Evolutionary conservation across 2,113 vertebrate genomes (phyloP).

Genomic region (Orycteropus afer): DNA sequence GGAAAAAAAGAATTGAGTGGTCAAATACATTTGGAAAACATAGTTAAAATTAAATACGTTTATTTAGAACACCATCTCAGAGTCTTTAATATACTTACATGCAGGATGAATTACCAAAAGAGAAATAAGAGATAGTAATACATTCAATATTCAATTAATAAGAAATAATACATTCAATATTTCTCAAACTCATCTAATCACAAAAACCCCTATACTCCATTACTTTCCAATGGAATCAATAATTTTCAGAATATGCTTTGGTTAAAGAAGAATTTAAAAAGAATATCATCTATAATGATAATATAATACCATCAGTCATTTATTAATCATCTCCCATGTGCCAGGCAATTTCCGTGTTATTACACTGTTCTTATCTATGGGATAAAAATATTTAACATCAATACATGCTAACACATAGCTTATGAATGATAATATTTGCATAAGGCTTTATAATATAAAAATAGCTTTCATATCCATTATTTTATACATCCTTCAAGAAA

Average conservation of each 20-base stretch:
- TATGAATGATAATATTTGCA: not conserved
- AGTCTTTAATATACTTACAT: constrained; percentile 2
- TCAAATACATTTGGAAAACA: not conserved
- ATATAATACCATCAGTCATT: not conserved
- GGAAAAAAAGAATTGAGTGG: not conserved
- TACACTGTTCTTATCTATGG: not conserved
- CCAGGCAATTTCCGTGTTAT: not conserved
- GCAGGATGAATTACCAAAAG: not conserved
- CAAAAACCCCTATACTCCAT: constrained; percentile 25
- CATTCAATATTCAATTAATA: not conserved
- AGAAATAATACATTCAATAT: not conserved
- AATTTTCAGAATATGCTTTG: not conserved
- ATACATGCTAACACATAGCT: not conserved
- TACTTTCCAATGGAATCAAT: not conserved
- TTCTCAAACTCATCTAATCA: constrained; percentile 31
- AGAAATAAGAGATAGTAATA: not conserved
- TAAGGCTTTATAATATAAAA: not conserved
- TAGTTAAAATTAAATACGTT: not conserved
- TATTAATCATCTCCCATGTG: too few relatives aligned
- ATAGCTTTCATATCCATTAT: not conserved
- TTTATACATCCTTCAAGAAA: constrained; percentile 37
- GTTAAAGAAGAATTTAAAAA: constrained; percentile 23
- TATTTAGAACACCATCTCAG: not conserved
- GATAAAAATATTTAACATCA: not conserved
- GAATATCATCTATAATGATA: not conserved